Conservation (phyloP, 2,888 invertebrate genomes). For the Arctia plantaginis region DNA sequence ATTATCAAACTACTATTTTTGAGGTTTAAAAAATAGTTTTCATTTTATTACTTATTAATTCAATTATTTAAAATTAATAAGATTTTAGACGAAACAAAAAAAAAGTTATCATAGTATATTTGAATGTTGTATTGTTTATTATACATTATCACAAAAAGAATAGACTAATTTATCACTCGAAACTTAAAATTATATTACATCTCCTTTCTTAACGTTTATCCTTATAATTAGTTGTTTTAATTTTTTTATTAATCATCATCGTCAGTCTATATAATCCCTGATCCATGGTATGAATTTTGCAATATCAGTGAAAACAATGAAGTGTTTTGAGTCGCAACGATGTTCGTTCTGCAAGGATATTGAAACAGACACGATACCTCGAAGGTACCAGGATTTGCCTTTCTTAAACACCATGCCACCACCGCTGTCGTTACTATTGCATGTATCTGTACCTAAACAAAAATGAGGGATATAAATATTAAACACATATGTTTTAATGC, state of each 20-base stretch:
- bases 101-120: not conserved
- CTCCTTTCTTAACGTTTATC: not conserved
- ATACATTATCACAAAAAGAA: not conserved
- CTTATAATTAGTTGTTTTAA: not conserved
- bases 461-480: not conserved
- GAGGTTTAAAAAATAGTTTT: too few species aligned
- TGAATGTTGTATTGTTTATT: not conserved
- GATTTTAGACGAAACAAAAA: not conserved
- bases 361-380: slow-evolving; percentile 86
- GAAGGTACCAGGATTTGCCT: slow-evolving; percentile 75
- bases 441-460: slow-evolving; percentile 83
- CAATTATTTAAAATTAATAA: too few species aligned
- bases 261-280: slow-evolving; percentile 56
- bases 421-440: slow-evolving; percentile 84
- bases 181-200: not conserved
- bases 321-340: slow-evolving; percentile 86
- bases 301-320: slow-evolving; percentile 87
- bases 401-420: slow-evolving; percentile 82
- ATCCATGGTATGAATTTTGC: slow-evolving; percentile 87
- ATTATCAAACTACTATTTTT: too few species aligned
- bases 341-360: slow-evolving; percentile 85
- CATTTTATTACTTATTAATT: too few species aligned
- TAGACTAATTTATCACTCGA: not conserved
- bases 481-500: not conserved
- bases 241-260: not conserved